These are phyloP conservation scores for Listrodromus nycthemerus DNA, from an alignment of 2,888 invertebrate species.

Conservation along the genomic window DNA sequence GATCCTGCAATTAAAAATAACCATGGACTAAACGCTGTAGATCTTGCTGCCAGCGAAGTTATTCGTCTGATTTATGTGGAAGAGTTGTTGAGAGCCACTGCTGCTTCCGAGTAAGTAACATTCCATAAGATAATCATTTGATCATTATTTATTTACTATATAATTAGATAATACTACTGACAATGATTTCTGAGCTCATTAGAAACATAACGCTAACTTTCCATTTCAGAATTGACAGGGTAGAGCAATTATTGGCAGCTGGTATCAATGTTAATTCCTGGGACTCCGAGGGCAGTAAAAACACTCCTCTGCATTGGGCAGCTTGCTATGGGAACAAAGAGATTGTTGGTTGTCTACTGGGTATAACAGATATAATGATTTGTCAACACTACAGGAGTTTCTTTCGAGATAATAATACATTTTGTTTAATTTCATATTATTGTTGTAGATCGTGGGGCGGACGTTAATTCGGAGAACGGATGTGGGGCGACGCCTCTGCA, in stretches of 20 bases:
- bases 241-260: conserved; percentile 86
- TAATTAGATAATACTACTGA: not conserved
- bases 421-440: conserved; percentile 5
- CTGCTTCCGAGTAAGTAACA: conserved; percentile 86
- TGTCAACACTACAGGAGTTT: not conserved
- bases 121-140: conserved; percentile 24
- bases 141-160: not conserved
- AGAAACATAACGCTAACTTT: not conserved
- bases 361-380: conserved; percentile 77
- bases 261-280: conserved; percentile 87
- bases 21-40: conserved; percentile 86
- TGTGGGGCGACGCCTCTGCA: conserved; percentile 87
- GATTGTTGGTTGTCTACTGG: conserved; percentile 86
- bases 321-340: conserved; percentile 87
- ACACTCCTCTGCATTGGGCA: conserved; percentile 89
- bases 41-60: conserved; percentile 85
- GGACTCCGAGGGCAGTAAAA: conserved; percentile 87
- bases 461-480: conserved; percentile 86
- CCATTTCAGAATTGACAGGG: conserved; percentile 85
- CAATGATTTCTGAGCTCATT: too few species aligned
- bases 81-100: conserved; percentile 87
- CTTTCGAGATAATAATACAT: not conserved
- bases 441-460: conserved; percentile 86
- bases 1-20: conserved; percentile 87
- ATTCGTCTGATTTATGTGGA: conserved; percentile 87